A percentile compares a stretch with the other conserved stretches of the same genome.
Conservation (phyloP, 2,113 vertebrate genomes). For the Myiozetetes cayanensis region DNA sequence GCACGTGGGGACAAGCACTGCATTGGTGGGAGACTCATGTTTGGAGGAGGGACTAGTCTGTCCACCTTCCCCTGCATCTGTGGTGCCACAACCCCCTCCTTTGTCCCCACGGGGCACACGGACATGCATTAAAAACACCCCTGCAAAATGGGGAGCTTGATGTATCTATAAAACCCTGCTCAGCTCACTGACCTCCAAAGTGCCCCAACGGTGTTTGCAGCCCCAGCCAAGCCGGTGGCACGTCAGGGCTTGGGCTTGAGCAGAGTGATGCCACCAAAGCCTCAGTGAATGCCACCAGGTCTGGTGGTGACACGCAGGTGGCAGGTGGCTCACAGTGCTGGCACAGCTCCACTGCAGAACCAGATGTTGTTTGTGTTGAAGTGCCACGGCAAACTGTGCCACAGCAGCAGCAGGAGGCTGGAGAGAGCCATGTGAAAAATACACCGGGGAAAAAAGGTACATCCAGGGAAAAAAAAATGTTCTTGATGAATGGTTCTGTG, state of each 20-base stretch:
- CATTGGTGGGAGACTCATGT: fast-evolving
- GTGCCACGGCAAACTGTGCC: fast-evolving
- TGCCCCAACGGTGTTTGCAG: fast-evolving
- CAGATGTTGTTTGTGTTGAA: background rate
- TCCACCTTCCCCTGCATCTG: background rate
- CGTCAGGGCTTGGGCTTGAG: background rate
- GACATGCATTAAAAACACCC: background rate
- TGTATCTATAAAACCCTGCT: background rate
- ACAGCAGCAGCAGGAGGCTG: background rate
- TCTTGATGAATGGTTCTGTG: background rate
- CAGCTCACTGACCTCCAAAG: background rate
- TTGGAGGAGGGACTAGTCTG: background rate
- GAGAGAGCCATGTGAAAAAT: background rate
- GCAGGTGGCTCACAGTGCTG: background rate
- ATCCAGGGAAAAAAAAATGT: background rate
- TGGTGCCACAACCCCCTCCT: too few species aligned
- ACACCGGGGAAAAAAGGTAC: background rate
- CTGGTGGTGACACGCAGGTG: background rate
- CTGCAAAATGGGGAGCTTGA: background rate
- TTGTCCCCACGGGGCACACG: fast-evolving
- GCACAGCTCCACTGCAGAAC: background rate
- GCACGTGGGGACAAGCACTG: fast-evolving
- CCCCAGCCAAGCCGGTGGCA: background rate
- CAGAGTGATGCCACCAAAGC: background rate
- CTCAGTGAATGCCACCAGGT: background rate